Conservation (phyloP, 2,113 vertebrate genomes). For the Lophotis ruficrista region DNA sequence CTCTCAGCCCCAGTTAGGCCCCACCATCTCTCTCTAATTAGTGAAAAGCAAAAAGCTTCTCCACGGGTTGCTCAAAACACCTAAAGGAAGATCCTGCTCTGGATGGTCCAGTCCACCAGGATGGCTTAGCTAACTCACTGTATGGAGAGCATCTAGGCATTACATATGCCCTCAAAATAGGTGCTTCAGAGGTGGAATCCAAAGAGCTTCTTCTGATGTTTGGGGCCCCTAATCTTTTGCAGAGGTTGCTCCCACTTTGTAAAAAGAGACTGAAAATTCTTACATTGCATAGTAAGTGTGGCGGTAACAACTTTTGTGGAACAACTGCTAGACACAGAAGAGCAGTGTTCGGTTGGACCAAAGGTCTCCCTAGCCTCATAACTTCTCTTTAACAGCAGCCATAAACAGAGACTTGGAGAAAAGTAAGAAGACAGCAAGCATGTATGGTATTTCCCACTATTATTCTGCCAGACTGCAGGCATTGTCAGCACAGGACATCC, state of each 20-base stretch:
- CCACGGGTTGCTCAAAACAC: not conserved
- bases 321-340: not conserved
- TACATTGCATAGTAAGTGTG: fast-evolving
- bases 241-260: not conserved
- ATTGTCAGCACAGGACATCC: not conserved
- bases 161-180: not conserved
- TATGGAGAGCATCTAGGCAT: not conserved
- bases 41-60: not conserved
- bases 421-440: not conserved
- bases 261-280: not conserved
- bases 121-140: not conserved
- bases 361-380: not conserved
- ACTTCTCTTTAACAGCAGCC: not conserved
- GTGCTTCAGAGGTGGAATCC: not conserved
- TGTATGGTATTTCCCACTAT: not conserved
- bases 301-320: not conserved
- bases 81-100: not conserved
- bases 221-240: not conserved
- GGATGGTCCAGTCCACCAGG: not conserved
- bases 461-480: not conserved
- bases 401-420: not conserved
- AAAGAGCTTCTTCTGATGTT: not conserved
- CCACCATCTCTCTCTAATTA: not conserved
- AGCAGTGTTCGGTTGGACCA: not conserved
- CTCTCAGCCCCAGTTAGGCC: not conserved